Evolutionary conservation across 2,113 vertebrate genomes (phyloP).

Genomic region (pig (Sus scrofa)): DNA sequence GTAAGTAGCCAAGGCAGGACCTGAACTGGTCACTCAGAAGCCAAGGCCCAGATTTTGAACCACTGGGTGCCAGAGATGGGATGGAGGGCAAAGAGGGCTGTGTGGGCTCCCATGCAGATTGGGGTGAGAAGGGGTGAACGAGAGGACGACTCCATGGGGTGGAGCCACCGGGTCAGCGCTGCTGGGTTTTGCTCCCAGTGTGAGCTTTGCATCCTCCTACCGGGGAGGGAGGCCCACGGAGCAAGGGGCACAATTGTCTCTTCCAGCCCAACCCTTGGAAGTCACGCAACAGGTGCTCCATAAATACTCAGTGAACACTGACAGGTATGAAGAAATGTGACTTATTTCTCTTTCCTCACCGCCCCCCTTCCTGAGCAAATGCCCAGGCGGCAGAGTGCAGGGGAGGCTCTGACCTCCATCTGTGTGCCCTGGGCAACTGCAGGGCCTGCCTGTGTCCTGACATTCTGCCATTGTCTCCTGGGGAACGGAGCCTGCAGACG

Average conservation of each 20-base stretch:
- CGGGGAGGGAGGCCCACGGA: not conserved
- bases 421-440: conserved; percentile 28
- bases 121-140: too few relatives aligned
- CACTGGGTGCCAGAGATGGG: not conserved
- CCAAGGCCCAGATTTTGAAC: not conserved
- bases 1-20: not conserved
- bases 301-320: not conserved
- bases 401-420: not conserved
- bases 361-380: not conserved
- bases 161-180: fast-evolving
- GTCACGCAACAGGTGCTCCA: conserved; percentile 46
- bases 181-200: not conserved
- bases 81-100: not conserved
- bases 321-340: conserved; percentile 58
- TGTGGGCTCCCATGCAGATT: not conserved
- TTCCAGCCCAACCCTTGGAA: not conserved
- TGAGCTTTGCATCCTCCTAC: not conserved
- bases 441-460: not conserved
- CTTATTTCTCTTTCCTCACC: not conserved
- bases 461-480: not conserved
- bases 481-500: conserved; percentile 26
- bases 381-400: not conserved
- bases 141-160: not conserved
- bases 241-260: not conserved
- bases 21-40: not conserved